Percentiles rank a stretch among this genome's conserved stretches.
Evolutionary conservation across 2,888 invertebrate species (phyloP).

Genomic region (Calephelis perditalis): DNA sequence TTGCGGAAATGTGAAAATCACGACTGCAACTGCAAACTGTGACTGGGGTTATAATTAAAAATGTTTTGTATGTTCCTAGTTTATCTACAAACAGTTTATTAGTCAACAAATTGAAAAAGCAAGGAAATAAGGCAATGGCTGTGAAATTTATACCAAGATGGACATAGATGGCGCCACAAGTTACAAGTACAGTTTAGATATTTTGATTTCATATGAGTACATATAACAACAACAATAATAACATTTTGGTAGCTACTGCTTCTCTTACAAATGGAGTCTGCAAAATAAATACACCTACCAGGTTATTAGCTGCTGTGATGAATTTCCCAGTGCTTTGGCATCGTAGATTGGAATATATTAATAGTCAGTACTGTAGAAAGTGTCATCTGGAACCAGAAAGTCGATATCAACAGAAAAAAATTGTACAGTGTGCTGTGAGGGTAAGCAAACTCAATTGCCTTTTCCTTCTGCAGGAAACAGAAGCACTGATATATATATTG

Average conservation of each 20-base stretch:
- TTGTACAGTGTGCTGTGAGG: conserved; percentile 29
- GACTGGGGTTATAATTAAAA: conserved; percentile 19
- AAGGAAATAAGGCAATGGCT: conserved; percentile 22
- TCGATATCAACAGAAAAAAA: conserved; percentile 14
- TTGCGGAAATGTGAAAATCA: conserved; percentile 17
- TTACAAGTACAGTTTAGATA: too few species aligned
- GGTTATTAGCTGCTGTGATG: conserved; percentile 17
- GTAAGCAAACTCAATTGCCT: conserved; percentile 29
- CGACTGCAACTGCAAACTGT: conserved; percentile 17
- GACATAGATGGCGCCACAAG: too few species aligned
- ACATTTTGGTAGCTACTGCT: conserved; percentile 20
- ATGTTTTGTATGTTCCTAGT: conserved; percentile 22
- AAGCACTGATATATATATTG: too few species aligned
- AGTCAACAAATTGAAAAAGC: conserved; percentile 22
- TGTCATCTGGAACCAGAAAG: conserved; percentile 2
- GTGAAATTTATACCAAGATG: conserved; percentile 20
- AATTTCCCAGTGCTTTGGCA: conserved; percentile 21
- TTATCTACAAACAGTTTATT: conserved; percentile 23
- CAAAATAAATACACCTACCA: conserved; percentile 18
- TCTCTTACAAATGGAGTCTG: conserved; percentile 24
- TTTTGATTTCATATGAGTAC: too few species aligned
- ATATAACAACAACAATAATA: too few species aligned
- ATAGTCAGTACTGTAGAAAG: conserved; percentile 21
- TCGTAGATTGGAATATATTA: conserved; percentile 23
- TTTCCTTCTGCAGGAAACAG: conserved; percentile 22